Evolutionary conservation across 1,140 invertebrate species (phyloP), one percentile per base, ranked within the genome.

Genomic region (Linepithema humile): DNA sequence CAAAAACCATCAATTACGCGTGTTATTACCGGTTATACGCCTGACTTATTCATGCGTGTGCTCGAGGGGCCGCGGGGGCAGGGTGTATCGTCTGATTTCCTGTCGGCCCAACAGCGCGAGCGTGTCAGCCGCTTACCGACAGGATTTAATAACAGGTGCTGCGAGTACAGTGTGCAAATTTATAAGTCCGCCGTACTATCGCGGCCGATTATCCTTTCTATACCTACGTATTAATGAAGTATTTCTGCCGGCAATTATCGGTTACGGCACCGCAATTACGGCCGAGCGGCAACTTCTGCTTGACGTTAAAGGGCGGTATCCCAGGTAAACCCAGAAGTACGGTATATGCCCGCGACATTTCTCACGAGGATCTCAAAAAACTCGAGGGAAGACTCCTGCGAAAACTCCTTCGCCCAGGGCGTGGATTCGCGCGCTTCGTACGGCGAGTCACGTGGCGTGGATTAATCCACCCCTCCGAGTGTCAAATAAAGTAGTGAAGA

Each of bases 201-300:
- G 75, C 75, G 64, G 75, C 75, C 75, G 75, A 80, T 80, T 80
- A 80, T 80, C 75, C 75, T 80, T 80, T 80, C 75, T 80, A 80
- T 80, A 80, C 75, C 75, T 80, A 80, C 75, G 75, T 80, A 80
- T 80, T 80, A 80, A 80, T 80, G 64, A 80, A 80, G 75, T 80
- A 80, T 80, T 80, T 80, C 75, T 80, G 75, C 78, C 78, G 78
- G 69, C 78, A 82, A 82, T 82, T 74, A 74, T 82, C 78, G 78
- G 78, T 74, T 60, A 74, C 78, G 67, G 69, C 69, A 72, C 78
- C 55, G 70, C 78, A 74, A 74, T 82, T 82, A 82, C 40, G 29
- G 78, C 78, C 15, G 78, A 23, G 57, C 78, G 65, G 78, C 70
- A 82, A 82, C 57, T 74, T 74, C 65, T 74, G 78, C 53, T 23